Base-by-base conservation (phyloP, 2,797 vertebrate species). In the Atherinosoma microstoma region DNA sequence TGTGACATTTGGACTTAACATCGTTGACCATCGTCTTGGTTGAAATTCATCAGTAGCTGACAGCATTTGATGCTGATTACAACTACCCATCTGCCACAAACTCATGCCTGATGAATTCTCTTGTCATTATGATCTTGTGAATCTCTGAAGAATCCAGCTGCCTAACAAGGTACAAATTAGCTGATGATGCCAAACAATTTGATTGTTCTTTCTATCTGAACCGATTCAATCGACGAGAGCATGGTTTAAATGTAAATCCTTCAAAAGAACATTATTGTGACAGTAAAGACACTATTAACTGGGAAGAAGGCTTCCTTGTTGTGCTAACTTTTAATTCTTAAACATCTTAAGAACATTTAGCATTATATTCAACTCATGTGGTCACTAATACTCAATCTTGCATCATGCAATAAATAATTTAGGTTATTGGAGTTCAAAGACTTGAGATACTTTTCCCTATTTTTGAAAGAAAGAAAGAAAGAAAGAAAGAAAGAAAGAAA, bases 261-360 rank as follows among this genome's bases (percentile, higher is more conserved):
- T n/a, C n/a, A 32, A 32, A 32, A 32, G 30, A 13, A 40, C 15
- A 40, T 11, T 10, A 36, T 36, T 36, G 35, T 36, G 35, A 36
- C 35, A 2, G 12, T 8, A 22, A 30, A 38, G 24, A 24, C 0
- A 13, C 24, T 29, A 2, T 12, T 38, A 54, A 36, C 13, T 8
- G 42, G 58, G 67, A 20, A 34, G 40, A 58, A 63, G n/a, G 34
- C 24, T 29, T 29, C 12, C 27, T 54, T 29, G 13, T 29, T 29
- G 13, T 27, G 4, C 4, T 27, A 11, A 10, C 29, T 54, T 16
- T 54, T 51, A 2, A 15, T 57, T 78, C 66, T 35, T 75, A 40
- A 59, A 56, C 16, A 61, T 45, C 64, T 78, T 78, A 1, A 64
- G 73, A 70, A 75, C 36, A 56, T 68, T 58, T 66, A 24, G 49